Evolutionary conservation across 2,888 invertebrate species (phyloP).

Genomic region (Lottia scabra): DNA sequence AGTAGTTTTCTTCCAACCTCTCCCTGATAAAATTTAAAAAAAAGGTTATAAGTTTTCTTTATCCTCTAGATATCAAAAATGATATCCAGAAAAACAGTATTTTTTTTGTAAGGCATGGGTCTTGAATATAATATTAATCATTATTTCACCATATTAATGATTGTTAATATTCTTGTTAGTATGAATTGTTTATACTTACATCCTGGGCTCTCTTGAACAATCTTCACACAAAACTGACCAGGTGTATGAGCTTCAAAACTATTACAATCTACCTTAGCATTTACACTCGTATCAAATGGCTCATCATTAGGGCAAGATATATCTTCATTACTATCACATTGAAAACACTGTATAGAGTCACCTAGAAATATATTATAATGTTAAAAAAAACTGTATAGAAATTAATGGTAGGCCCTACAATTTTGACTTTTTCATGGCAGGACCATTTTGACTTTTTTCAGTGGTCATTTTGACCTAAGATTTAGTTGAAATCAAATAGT

Average conservation of each 20-base stretch:
- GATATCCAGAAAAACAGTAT: too few relatives aligned
- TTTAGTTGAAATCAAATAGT: too few relatives aligned
- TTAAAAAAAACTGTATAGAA: slow-evolving; percentile 12
- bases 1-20: slow-evolving; percentile 68
- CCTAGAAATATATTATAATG: too few relatives aligned
- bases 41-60: slow-evolving; percentile 11
- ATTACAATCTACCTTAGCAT: slow-evolving; percentile 92
- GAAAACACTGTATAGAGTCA: slow-evolving; percentile 86
- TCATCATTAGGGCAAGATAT: slow-evolving; percentile 92
- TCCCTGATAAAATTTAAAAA: slow-evolving; percentile 53
- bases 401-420: too few relatives aligned
- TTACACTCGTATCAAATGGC: slow-evolving; percentile 84
- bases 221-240: slow-evolving; percentile 96
- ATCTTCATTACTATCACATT: slow-evolving; percentile 89
- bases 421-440: too few relatives aligned
- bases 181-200: slow-evolving; percentile 88
- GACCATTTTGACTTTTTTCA: too few relatives aligned
- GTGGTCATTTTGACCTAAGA: too few relatives aligned
- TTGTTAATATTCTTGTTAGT: too few relatives aligned
- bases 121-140: too few relatives aligned
- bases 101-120: too few relatives aligned
- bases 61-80: too few relatives aligned
- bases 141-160: too few relatives aligned
- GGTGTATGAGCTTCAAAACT: slow-evolving; percentile 94
- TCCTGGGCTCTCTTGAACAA: slow-evolving; percentile 91